phyloP scores from a whole-genome alignment of 2,888 invertebrate species.

The Acleris emargana region DNA sequence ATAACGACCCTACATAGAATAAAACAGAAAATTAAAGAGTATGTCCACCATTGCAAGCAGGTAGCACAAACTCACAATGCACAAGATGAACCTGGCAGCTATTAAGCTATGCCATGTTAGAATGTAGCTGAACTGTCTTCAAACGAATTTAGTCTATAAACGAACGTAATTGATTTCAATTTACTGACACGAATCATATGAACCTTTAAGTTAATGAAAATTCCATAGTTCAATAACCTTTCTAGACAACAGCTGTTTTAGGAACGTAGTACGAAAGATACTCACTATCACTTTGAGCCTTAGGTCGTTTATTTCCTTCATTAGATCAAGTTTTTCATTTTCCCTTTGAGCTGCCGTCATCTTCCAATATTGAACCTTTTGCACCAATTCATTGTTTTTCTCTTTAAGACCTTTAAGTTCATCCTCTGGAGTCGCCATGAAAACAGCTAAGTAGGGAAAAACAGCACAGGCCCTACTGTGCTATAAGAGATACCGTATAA shows the following conservation, averaged over 20 bases:
- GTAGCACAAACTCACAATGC: too few species aligned
- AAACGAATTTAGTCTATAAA: too few species aligned
- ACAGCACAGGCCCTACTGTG: conserved; percentile 3
- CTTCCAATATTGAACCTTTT: conserved; percentile 72
- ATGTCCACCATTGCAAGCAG: too few species aligned
- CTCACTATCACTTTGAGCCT: conserved; percentile 73
- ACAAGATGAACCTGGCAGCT: too few species aligned
- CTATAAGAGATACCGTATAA: background rate
- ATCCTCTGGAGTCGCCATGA: conserved; percentile 63
- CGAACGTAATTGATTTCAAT: too few species aligned
- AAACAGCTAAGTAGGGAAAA: conserved; percentile 3
- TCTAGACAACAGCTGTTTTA: conserved; percentile 26
- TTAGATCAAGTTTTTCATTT: conserved; percentile 68
- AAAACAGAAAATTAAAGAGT: too few species aligned
- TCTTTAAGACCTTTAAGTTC: conserved; percentile 63
- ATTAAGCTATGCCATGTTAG: too few species aligned
- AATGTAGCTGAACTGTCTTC: too few species aligned
- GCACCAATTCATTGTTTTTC: conserved; percentile 70
- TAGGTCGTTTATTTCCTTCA: conserved; percentile 73
- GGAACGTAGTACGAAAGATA: conserved; percentile 22
- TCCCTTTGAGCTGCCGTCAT: conserved; percentile 67
- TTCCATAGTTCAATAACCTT: conserved; percentile 17
- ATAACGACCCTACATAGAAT: too few species aligned
- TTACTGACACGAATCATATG: too few species aligned
- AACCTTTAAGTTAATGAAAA: background rate